Conservation (phyloP, 2,797 vertebrate genomes). For the Helicolenus hilgendorfi region DNA sequence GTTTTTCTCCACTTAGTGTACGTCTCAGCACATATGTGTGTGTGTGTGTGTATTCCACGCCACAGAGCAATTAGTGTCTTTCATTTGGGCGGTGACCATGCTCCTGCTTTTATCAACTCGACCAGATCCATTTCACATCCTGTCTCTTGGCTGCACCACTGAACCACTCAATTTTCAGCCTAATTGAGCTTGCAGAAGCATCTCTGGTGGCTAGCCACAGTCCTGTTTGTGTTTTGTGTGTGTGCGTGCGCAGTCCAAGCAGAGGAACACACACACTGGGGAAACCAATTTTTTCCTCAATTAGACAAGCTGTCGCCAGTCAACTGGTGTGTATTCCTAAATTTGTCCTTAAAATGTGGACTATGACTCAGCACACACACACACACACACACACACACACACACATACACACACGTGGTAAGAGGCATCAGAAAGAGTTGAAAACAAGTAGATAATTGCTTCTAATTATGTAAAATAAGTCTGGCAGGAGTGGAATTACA, state of each 20-base stretch:
- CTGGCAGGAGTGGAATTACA: constrained; percentile 23
- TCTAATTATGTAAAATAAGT: constrained; percentile 30
- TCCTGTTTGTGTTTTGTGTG: constrained; percentile 45
- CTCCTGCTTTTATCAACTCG: constrained; percentile 63
- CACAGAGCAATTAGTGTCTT: constrained; percentile 39
- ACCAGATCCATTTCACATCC: constrained; percentile 80
- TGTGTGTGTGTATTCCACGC: not conserved
- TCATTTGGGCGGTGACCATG: constrained; percentile 42
- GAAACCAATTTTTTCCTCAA: constrained; percentile 75
- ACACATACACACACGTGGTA: not conserved
- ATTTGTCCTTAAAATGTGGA: constrained; percentile 39
- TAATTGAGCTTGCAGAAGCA: constrained; percentile 82
- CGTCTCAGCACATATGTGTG: not conserved
- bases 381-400: not conserved
- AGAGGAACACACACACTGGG: constrained; percentile 24
- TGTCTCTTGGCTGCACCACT: constrained; percentile 74
- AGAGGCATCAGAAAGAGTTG: constrained; percentile 8
- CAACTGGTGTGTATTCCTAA: constrained; percentile 54
- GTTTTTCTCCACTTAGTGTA: not conserved
- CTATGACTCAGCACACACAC: constrained; percentile 18
- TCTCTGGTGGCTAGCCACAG: constrained; percentile 77
- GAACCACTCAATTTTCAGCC: constrained; percentile 83
- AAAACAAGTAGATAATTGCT: constrained; percentile 42
- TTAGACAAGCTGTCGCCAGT: constrained; percentile 72
- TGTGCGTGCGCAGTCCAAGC: not conserved